Conservation (phyloP, 2,113 vertebrate genomes). For the Paracanthobrama guichenoti region DNA sequence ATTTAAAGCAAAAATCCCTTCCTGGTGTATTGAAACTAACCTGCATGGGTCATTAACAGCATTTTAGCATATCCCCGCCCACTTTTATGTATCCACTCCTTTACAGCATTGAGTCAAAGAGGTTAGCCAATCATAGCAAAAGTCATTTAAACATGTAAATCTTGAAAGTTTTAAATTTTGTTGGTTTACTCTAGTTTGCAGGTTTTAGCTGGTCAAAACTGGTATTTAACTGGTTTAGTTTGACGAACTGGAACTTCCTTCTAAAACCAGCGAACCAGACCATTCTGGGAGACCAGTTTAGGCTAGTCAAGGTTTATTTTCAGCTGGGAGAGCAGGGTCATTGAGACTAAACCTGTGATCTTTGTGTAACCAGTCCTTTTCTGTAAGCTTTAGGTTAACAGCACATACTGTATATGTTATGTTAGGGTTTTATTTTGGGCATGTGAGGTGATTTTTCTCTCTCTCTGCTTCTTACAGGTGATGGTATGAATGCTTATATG, state of each 20-base stretch:
- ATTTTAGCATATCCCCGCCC: too few relatives aligned
- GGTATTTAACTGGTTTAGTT: not conserved
- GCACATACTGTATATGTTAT: not conserved
- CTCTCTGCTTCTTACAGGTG: conserved; percentile 73
- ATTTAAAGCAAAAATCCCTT: too few relatives aligned
- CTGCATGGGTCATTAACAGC: too few relatives aligned
- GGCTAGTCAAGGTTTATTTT: not conserved
- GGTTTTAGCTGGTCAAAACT: not conserved
- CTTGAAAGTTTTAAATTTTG: too few relatives aligned
- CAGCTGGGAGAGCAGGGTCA: not conserved
- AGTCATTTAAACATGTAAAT: too few relatives aligned
- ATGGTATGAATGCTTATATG: conserved; percentile 97
- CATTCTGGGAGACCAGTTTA: not conserved
- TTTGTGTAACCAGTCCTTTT: not conserved
- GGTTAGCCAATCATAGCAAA: too few relatives aligned
- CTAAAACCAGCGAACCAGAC: not conserved
- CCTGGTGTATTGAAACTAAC: too few relatives aligned
- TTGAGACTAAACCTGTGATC: not conserved
- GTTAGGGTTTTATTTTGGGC: not conserved
- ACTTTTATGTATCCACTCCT: too few relatives aligned
- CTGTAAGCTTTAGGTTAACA: not conserved
- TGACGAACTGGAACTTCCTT: too few relatives aligned
- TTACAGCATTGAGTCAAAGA: too few relatives aligned
- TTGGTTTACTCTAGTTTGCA: not conserved
- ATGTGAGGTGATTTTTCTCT: not conserved